These are phyloP conservation scores for Podiceps cristatus DNA, from an alignment of 2,113 vertebrate genomes.

Conservation along the genomic window DNA sequence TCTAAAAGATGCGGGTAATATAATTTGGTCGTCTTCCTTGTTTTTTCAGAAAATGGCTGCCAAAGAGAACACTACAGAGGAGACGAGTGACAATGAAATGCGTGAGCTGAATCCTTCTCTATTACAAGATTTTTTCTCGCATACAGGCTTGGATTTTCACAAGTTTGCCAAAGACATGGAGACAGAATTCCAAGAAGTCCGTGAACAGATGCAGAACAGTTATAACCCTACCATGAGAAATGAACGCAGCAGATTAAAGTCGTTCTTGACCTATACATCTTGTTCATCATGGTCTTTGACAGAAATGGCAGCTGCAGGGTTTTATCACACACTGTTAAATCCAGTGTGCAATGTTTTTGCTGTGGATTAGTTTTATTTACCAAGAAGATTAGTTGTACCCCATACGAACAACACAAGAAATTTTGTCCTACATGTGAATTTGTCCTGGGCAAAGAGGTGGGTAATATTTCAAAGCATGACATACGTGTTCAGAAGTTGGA, in stretches of 20 bases:
- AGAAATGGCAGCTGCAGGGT: slow-evolving; percentile 23
- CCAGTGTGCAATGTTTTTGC: slow-evolving; percentile 1
- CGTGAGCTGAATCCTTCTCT: neutral
- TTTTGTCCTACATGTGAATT: neutral
- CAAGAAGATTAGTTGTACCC: neutral
- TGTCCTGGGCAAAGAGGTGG: neutral
- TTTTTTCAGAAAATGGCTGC: neutral
- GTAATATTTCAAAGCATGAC: neutral
- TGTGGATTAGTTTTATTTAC: slow-evolving; percentile 7
- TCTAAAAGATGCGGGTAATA: neutral
- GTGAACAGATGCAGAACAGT: neutral
- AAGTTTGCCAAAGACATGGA: neutral
- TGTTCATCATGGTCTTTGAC: neutral
- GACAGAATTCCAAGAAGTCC: neutral
- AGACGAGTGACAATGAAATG: neutral
- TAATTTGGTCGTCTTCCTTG: neutral
- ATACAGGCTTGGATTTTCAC: neutral
- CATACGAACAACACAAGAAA: neutral
- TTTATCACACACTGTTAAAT: neutral
- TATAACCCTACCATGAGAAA: slow-evolving; percentile 20
- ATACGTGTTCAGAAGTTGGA: neutral
- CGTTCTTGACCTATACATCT: neutral
- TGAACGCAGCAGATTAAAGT: neutral
- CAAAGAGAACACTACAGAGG: neutral
- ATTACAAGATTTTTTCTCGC: neutral